Evolutionary conservation across 30 jellyfish, hydroid and myxozoan species (phyloP), one percentile per base, ranked within the genome.

Genomic region (Hydractinia symbiolongicarpus): DNA sequence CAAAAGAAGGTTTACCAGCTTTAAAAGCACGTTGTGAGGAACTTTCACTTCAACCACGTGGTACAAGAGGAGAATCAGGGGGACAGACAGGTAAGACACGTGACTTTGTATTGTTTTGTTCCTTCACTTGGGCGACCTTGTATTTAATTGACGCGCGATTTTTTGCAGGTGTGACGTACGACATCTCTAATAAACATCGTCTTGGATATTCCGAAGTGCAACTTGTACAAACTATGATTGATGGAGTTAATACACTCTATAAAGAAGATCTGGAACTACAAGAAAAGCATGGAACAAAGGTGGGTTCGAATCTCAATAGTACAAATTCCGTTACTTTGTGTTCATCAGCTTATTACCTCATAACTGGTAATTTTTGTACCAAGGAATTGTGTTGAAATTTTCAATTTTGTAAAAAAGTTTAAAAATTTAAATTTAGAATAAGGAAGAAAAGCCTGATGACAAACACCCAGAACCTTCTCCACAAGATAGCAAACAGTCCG

Each of bases 21-120:
- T 53, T 56, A 53, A 56, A 53, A 16, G 81, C 17, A 16, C 75
- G 76, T 53, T 76, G 76, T 76, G 55, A 76, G 4, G 74, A 64
- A 64, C 74, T 64, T 7, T 64, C 74, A 64, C 74, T 76, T 53
- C 84, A 76, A 50, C 77, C 76, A 16, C 75, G 84, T 44, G 84
- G 84, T 9, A 76, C 76, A 50, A 8, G 54, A 17, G 84, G 84
- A 76, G 74, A 64, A 64, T 64, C 74, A 64, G 74, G 74, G 0
- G 74, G 74, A 13, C 74, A 64, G 9, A 13, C 9, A n/a, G 74
- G 74, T 64, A 64, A 6, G 19, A 0, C 69, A 58, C 15, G 15
- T 58, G 15, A 58, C 69, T 58, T 16, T 58, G 15, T 58, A 58
- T 11, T 58, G 69, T 13, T 16, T 11, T 11, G 15, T 58, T 58